Evolutionary conservation across 2,113 vertebrate species (phyloP), one percentile per base, ranked within the genome.

Genomic region (Porphyrio hochstetteri): DNA sequence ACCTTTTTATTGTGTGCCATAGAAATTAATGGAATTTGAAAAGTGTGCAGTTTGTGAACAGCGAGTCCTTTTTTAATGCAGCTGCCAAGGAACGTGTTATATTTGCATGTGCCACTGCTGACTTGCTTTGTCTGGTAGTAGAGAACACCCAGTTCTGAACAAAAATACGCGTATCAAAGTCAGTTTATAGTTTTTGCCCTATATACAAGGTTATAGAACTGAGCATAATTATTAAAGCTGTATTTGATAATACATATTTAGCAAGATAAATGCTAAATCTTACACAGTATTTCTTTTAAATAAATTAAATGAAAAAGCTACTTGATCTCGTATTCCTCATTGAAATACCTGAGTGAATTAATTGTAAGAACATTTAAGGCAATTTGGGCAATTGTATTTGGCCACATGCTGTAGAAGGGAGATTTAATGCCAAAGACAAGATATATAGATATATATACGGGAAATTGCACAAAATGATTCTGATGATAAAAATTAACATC

Each of bases 21-120:
- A 86, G 56, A 89, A 94, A 84, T 93, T 86, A 92, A 90, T 90
- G 69, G 67, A 72, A 79, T 86, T 82, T 84, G 72, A 60, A 61
- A 70, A 88, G 55, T 60, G 35, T 86, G 70, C 53, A 81, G 33
- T 74, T 88, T 70, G 83, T 93, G 71, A 71, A 82, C 85, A 95
- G 44, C 67, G 74, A 85, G 63, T 67, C 82, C 21, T 5, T 33
- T 42, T 44, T 69, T 28, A 46, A 69, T 68, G 69, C 36, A 91
- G 61, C 74, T 90, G 79, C 85, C 89, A 60, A 95, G 44, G 80
- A 92, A 68, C 0, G 1, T 80, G 42, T 80, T 90, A 8, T 50
- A 92, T 93, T 95, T 97, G 96, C 96, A 96, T 97, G 96, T 92
- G 52, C 65, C 77, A 71, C 87, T 92, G 86, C 85, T 97, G 92